Percentiles rank a stretch among this genome's conserved stretches.
These are phyloP conservation scores for Acrossocheilus fasciatus DNA, from an alignment of 2,797 vertebrate species.

Conservation along the genomic window DNA sequence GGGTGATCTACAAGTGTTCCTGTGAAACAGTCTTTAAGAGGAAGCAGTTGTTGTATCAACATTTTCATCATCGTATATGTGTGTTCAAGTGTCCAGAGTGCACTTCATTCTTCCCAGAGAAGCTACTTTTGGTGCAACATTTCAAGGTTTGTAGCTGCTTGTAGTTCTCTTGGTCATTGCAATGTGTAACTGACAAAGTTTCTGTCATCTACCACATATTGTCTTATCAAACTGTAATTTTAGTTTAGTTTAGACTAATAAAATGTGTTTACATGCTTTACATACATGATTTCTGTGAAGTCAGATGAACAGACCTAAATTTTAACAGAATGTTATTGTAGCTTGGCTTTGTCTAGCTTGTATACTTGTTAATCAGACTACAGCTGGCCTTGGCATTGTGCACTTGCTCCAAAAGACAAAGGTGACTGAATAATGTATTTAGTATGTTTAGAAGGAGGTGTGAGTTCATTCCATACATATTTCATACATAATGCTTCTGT, in stretches of 20 bases:
- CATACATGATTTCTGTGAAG: not conserved
- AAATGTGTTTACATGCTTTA: not conserved
- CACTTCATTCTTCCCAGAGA: slow-evolving; percentile 90
- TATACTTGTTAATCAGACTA: not conserved
- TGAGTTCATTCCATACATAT: not conserved
- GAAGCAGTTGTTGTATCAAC: slow-evolving; percentile 90
- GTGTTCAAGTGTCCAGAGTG: slow-evolving; percentile 98
- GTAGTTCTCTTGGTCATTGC: not conserved
- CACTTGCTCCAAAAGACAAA: not conserved
- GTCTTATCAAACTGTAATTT: not conserved
- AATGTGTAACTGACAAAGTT: not conserved
- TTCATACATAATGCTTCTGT: not conserved
- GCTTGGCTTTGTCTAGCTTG: not conserved
- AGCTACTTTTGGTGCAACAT: slow-evolving; percentile 91
- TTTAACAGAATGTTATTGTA: not conserved
- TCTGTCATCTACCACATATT: not conserved
- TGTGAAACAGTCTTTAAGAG: slow-evolving; percentile 95
- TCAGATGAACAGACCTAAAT: not conserved
- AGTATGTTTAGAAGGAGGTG: not conserved
- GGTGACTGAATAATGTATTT: not conserved
- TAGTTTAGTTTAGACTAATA: not conserved
- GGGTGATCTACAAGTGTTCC: slow-evolving; percentile 96
- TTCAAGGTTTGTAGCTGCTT: slow-evolving; percentile 86
- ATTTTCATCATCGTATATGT: slow-evolving; percentile 91
- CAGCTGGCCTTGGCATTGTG: not conserved